Conservation (phyloP, 2,797 vertebrate species). For the Spea hammondii region DNA sequence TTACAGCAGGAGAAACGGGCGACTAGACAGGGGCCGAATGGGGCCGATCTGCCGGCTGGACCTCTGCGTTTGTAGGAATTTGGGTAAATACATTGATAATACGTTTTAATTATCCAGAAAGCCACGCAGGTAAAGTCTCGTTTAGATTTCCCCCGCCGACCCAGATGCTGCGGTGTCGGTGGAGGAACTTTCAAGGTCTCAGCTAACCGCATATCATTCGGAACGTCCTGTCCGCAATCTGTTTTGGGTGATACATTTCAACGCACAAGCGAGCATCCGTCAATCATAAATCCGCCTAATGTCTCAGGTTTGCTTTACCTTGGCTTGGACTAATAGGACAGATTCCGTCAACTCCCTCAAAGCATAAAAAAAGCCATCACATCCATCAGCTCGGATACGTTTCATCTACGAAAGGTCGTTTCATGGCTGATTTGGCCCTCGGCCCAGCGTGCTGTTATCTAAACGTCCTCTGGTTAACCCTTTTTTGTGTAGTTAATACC, state of each 20-base stretch:
- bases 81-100: too few relatives aligned
- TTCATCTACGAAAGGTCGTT: conserved; percentile 48
- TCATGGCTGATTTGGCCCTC: conserved; percentile 48
- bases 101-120: too few relatives aligned
- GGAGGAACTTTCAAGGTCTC: conserved; percentile 12
- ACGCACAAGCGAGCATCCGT: neutral
- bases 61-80: too few relatives aligned
- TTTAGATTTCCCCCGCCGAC: neutral
- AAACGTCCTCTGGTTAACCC: conserved; percentile 35
- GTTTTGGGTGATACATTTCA: neutral
- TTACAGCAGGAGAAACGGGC: too few relatives aligned
- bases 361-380: conserved; percentile 31
- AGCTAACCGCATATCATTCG: neutral
- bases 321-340: neutral
- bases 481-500: neutral
- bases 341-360: conserved; percentile 32
- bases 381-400: conserved; percentile 32
- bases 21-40: too few relatives aligned
- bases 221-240: neutral
- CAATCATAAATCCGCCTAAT: conserved; percentile 10
- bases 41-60: too few relatives aligned
- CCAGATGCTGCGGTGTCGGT: neutral
- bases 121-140: too few relatives aligned
- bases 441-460: neutral
- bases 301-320: neutral